Evolutionary conservation across 2,797 vertebrate genomes (phyloP).

Genomic region (Trachops cirrhosus): DNA sequence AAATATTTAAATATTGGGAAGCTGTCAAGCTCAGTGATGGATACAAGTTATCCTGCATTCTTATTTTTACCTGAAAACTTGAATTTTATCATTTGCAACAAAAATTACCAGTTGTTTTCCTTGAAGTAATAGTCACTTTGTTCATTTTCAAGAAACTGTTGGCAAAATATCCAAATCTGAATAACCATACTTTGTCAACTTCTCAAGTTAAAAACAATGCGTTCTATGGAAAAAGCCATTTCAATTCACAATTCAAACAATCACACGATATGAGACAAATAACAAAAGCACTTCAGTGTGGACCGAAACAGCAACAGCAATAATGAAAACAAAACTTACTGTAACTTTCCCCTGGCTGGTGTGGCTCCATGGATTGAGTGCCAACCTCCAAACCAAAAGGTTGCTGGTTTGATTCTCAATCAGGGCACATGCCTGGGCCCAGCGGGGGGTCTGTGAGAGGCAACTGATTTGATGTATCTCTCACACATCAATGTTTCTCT

Average conservation of each 20-base stretch:
- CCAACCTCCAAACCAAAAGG: no score
- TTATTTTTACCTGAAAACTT: conserved; percentile 30
- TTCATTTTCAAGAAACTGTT: not conserved
- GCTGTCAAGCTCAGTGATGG: not conserved
- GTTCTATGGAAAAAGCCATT: not conserved
- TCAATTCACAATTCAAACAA: not conserved
- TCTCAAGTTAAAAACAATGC: not conserved
- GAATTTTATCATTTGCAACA: not conserved
- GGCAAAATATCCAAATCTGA: not conserved
- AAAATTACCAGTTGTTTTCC: conserved; percentile 23
- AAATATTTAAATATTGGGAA: not conserved
- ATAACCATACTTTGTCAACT: not conserved
- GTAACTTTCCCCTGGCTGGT: no score
- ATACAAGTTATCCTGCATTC: not conserved
- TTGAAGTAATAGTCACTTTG: not conserved
- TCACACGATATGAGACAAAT: not conserved
- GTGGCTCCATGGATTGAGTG: no score
- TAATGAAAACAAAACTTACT: not conserved
- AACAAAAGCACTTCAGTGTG: not conserved
- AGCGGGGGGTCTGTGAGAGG: no score
- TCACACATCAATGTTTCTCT: no score
- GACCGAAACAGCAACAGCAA: not conserved
- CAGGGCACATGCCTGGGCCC: no score
- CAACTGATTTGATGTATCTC: no score
- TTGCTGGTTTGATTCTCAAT: no score